Evolutionary conservation across 2,888 invertebrate species (phyloP), one percentile per base, ranked within the genome.

Genomic region (Allophyes oxyacanthae): DNA sequence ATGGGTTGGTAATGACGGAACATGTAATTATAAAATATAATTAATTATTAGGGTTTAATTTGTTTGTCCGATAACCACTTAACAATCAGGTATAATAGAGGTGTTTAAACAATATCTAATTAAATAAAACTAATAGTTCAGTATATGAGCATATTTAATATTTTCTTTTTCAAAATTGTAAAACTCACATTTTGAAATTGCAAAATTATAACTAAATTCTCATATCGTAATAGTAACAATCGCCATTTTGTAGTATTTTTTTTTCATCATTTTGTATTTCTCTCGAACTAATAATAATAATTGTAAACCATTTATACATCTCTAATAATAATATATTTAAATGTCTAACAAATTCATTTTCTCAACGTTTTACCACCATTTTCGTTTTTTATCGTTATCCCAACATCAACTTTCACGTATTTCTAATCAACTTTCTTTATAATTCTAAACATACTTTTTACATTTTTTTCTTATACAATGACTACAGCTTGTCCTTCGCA

Each of bases 131-230:
- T 77, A 78, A 55, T 59, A 34, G 28, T 74, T 82, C 77, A 86
- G 86, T 91, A 91, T 92, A 94, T 93, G 94, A 94, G 94, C 93
- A 93, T 94, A 94, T 94, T 94, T 93, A 93, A 92, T 94, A 92
- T 92, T 92, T 92, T 92, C 92, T 90, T 90, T 89, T 92, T 94
- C 92, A 94, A 94, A 94, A 94, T 94, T 94, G 94, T 93, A 93
- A 94, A 93, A 94, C 92, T 92, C 93, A 94, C 94, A 94, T 93
- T 93, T 93, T 93, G 93, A 93, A 94, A 91, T 92, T 93, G 92
- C 93, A 93, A 94, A 94, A 93, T 92, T 93, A 93, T 90, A 93
- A 92, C 92, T 94, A 93, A 92, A 91, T 92, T 93, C 91, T 92
- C 92, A 92, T 93, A 92, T 92, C 90, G 92, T 91, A 91, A 91